phyloP scores from a whole-genome alignment of 35 echinoderm and acorn worm species.

The Lytechinus variegatus region DNA sequence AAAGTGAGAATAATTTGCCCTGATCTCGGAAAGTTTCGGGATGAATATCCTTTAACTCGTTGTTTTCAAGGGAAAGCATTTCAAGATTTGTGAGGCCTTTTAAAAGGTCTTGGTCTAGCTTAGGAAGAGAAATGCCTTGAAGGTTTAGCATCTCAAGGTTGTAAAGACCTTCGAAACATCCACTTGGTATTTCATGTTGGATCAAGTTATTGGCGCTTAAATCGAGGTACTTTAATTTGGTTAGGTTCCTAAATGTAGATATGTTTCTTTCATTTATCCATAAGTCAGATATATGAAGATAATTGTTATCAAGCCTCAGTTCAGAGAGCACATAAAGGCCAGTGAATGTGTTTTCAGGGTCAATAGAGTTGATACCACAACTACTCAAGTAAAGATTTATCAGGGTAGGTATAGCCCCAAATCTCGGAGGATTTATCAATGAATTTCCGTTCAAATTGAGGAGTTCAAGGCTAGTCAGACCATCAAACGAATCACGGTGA shows the following conservation, averaged over 20 bases:
- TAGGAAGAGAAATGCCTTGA: not conserved
- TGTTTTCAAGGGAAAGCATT: not conserved
- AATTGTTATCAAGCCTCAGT: not conserved
- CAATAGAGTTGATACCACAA: slow-evolving; percentile 1
- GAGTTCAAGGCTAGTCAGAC: not conserved
- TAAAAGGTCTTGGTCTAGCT: not conserved
- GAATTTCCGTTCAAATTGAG: not conserved
- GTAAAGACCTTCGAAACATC: not conserved
- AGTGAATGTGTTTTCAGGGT: not conserved
- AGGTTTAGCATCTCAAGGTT: not conserved
- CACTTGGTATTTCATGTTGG: not conserved
- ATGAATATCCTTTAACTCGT: not conserved
- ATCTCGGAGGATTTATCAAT: not conserved
- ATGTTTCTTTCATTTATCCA: not conserved
- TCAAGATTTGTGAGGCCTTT: not conserved
- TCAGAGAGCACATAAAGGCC: not conserved
- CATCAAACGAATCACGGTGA: not conserved
- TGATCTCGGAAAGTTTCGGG: not conserved
- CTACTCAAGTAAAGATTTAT: not conserved
- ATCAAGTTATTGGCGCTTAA: not conserved
- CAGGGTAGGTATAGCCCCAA: not conserved
- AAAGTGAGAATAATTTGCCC: not conserved
- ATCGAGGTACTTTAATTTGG: not conserved
- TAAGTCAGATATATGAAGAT: not conserved
- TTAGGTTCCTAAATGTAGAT: not conserved